These are phyloP conservation scores for Ferrisia virgata DNA, from an alignment of 2,888 invertebrate species.

Conservation along the genomic window DNA sequence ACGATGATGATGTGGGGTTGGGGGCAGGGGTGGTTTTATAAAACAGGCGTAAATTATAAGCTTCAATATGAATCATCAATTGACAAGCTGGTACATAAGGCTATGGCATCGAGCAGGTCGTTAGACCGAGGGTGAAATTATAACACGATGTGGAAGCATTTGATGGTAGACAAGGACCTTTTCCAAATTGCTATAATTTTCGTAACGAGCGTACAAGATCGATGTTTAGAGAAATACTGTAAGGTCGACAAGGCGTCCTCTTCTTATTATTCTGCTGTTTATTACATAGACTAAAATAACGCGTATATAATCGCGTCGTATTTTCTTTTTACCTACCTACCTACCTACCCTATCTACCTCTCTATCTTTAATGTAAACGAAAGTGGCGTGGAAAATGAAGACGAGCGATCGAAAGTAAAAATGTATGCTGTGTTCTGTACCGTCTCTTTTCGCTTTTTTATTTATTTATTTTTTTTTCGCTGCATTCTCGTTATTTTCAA, in stretches of 20 bases:
- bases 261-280: too few relatives aligned
- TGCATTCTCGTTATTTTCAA: too few relatives aligned
- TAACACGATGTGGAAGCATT: background rate
- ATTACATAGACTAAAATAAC: too few relatives aligned
- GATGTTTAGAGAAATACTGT: background rate
- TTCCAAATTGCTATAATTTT: background rate
- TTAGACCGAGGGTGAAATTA: background rate
- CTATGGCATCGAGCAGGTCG: background rate
- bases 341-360: too few relatives aligned
- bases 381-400: too few relatives aligned
- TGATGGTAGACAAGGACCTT: background rate
- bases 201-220: background rate
- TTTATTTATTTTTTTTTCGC: too few relatives aligned
- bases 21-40: background rate
- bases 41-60: slow-evolving; percentile 14
- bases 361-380: too few relatives aligned
- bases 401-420: too few relatives aligned
- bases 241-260: background rate
- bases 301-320: too few relatives aligned
- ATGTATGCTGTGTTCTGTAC: too few relatives aligned
- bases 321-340: too few relatives aligned
- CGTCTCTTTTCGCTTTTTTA: too few relatives aligned
- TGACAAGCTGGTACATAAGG: background rate
- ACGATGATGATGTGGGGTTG: background rate
- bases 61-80: slow-evolving; percentile 2